A percentile compares a stretch with the other conserved stretches of the same genome.
Evolutionary conservation across 2,888 invertebrate genomes (phyloP).

Genomic region (Epinotia nisella): DNA sequence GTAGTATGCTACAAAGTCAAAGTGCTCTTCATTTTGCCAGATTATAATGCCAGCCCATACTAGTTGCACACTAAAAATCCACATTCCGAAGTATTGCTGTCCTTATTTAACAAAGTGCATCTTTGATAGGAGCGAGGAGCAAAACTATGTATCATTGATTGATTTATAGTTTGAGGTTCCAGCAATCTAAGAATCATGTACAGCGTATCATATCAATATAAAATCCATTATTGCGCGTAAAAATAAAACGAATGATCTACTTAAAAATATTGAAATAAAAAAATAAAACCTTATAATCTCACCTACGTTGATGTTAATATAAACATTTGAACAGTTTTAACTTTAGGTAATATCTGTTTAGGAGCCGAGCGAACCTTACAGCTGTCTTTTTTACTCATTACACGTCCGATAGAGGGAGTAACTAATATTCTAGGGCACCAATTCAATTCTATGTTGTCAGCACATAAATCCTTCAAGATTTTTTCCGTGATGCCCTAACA

Average conservation of each 20-base stretch:
- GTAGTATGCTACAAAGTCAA: not conserved
- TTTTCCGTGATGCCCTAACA: conserved; percentile 9
- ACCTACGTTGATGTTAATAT: conserved; percentile 13
- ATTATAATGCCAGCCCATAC: not conserved
- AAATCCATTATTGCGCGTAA: conserved; percentile 21
- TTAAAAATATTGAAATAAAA: conserved; percentile 39
- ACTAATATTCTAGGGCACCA: conserved; percentile 2
- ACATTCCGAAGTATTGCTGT: not conserved
- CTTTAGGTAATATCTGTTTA: not conserved
- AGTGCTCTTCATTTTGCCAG: no score
- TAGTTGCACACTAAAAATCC: not conserved
- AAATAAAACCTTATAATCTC: conserved; percentile 41
- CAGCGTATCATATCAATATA: conserved; percentile 4
- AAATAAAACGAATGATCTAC: conserved; percentile 35
- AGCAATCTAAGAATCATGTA: conserved; percentile 14
- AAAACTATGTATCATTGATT: not conserved
- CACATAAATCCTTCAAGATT: not conserved
- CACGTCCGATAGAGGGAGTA: not conserved
- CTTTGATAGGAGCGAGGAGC: not conserved
- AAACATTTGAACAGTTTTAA: conserved; percentile 7
- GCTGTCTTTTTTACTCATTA: conserved; percentile 33
- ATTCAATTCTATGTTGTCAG: not conserved
- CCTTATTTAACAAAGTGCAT: not conserved
- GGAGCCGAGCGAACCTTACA: not conserved
- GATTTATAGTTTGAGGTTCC: not conserved